Conservation (phyloP, 2,888 invertebrate genomes). For the Brenthis daphne region DNA sequence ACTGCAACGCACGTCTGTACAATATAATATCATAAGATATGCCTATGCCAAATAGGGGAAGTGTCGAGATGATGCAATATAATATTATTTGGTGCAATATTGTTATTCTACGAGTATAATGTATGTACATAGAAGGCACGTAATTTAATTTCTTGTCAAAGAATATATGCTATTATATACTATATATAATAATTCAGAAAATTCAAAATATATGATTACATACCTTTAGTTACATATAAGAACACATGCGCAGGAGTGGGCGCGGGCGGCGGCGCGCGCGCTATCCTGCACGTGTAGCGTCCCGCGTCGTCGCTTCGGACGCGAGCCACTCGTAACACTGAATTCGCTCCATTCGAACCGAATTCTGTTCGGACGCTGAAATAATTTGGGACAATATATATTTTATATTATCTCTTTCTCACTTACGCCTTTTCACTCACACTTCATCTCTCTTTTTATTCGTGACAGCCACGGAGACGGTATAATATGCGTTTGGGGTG, state of each 20-base stretch:
- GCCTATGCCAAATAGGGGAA: no score
- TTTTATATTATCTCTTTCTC: neutral
- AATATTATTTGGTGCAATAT: no score
- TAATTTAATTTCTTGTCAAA: no score
- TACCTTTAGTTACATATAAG: constrained; percentile 74
- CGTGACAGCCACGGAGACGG: no score
- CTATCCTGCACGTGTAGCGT: constrained; percentile 69
- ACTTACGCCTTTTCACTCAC: no score
- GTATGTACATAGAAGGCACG: no score
- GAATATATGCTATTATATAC: neutral
- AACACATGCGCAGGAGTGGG: constrained; percentile 68
- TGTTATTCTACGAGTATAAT: no score
- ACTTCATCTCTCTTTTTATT: no score
- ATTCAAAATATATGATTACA: neutral
- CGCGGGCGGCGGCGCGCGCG: constrained; percentile 64
- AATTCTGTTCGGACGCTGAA: constrained; percentile 74
- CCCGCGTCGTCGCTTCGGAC: constrained; percentile 72
- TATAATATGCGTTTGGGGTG: no score
- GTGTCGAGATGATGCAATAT: no score
- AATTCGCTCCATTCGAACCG: constrained; percentile 72
- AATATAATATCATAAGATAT: no score
- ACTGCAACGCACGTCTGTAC: no score
- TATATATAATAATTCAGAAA: neutral
- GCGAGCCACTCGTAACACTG: constrained; percentile 71
- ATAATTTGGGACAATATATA: neutral